Evolutionary conservation across 2,113 vertebrate genomes (phyloP).

Genomic region (Bos javanicus): DNA sequence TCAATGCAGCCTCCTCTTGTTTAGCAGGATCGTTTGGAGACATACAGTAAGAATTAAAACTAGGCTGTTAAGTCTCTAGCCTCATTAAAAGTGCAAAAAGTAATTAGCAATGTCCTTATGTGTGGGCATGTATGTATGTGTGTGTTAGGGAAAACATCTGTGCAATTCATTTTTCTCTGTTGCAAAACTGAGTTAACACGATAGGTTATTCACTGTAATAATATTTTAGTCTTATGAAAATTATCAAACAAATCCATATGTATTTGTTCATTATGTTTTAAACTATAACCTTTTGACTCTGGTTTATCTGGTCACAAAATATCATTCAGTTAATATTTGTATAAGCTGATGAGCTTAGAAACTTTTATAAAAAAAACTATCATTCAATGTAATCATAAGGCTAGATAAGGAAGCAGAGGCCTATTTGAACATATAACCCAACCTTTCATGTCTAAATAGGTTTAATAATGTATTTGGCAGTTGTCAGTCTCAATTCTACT

Average conservation of each 20-base stretch:
- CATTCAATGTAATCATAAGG: not conserved
- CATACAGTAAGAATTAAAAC: constrained; percentile 68
- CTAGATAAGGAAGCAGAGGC: not conserved
- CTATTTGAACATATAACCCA: not conserved
- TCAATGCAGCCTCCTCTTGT: constrained; percentile 64
- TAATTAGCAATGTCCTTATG: constrained; percentile 64
- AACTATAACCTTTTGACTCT: not conserved
- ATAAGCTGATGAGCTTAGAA: not conserved
- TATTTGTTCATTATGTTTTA: constrained; percentile 19
- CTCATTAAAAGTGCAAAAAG: constrained; percentile 75
- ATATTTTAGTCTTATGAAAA: not conserved
- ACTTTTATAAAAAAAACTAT: not conserved
- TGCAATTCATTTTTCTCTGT: constrained; percentile 49
- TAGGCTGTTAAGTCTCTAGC: constrained; percentile 50
- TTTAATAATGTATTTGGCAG: constrained; percentile 38
- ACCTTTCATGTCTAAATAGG: not conserved
- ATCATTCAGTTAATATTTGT: not conserved
- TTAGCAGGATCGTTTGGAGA: constrained; percentile 68
- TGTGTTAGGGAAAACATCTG: constrained; percentile 68
- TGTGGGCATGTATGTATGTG: not conserved
- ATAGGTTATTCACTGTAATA: constrained; percentile 8
- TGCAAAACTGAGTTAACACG: constrained; percentile 40
- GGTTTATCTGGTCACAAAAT: not conserved
- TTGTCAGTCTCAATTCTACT: constrained; percentile 38
- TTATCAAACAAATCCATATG: not conserved